Evolutionary conservation across 2,113 vertebrate genomes (phyloP), one percentile per base, ranked within the genome.

Genomic region (Sardina pilchardus): DNA sequence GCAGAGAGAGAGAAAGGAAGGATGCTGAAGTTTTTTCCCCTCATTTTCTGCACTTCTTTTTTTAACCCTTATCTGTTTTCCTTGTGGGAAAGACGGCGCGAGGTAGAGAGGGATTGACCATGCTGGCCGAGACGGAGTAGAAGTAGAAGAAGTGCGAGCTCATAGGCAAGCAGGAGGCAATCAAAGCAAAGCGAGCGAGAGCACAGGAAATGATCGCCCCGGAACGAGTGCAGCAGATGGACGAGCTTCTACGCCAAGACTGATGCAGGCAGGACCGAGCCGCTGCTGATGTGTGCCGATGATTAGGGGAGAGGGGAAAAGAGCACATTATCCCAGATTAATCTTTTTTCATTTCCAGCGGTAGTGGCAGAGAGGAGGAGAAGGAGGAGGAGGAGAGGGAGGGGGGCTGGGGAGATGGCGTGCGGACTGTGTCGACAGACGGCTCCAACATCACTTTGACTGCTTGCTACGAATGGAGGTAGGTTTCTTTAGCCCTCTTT

Each of bases 401-500:
- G 19, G 85, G 81, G 45, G 50, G 17, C 26, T 36, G 90, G 78
- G 86, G 88, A 39, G 93, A 93, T 94, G 94, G 92, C 48, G 85
- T 83, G 86, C 30, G 83, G 50, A 83, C 26, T 36, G 48, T 78
- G 78, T 48, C 81, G 34, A 84, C 86, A 85, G 82, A 75, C 45
- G 84, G 84, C 87, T 86, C 56, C 90, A 83, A 87, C 89, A 88
- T 91, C 89, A n/a, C 89, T 90, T 84, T 81, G 44, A 81, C 86
- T 84, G 90, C 90, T 87, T 86, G 88, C 89, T 86, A 89, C 91
- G 88, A 83, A 90, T 89, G 88, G 89, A 93, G 93, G 94, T 94
- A 94, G 48, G 93, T 78, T 30, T 92, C 90, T 88, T 87, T 86
- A 84, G 87, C 85, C 83, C 88, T 90, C 59, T 91, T 91, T 90